Evolutionary conservation across 1,140 invertebrate genomes (phyloP).

Genomic region (Nephila pilipes): DNA sequence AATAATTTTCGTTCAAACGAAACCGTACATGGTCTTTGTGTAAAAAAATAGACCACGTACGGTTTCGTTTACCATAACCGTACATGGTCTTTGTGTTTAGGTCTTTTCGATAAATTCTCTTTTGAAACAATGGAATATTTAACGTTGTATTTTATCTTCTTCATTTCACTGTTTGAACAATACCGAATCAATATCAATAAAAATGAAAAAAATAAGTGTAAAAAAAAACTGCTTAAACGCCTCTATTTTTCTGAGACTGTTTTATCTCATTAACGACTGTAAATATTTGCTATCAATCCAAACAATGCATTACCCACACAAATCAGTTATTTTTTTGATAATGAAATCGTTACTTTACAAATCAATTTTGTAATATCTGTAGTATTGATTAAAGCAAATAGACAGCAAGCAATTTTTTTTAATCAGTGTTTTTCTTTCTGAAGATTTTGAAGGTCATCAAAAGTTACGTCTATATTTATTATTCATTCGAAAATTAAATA

Average conservation of each 20-base stretch:
- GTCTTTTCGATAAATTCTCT: no score
- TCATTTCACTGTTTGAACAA: conserved; percentile 7
- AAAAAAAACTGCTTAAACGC: background rate
- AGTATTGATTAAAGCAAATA: background rate
- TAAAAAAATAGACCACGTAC: no score
- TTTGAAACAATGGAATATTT: background rate
- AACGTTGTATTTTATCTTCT: background rate
- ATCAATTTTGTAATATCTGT: background rate
- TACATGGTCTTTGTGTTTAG: no score
- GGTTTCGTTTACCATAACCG: no score
- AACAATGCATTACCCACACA: background rate
- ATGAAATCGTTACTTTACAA: background rate
- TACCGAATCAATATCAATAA: background rate
- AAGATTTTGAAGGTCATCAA: background rate
- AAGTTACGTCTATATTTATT: background rate
- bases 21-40: no score
- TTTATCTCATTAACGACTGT: conserved; percentile 24
- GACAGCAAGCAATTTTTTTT: background rate
- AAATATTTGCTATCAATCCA: background rate
- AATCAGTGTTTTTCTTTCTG: background rate
- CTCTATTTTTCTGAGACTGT: background rate
- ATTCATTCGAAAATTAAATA: no score
- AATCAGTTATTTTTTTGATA: background rate
- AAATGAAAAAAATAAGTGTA: background rate
- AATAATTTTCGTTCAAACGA: no score